Evolutionary conservation across 2,113 vertebrate genomes (phyloP).

Genomic region (Peromyscus californicus): DNA sequence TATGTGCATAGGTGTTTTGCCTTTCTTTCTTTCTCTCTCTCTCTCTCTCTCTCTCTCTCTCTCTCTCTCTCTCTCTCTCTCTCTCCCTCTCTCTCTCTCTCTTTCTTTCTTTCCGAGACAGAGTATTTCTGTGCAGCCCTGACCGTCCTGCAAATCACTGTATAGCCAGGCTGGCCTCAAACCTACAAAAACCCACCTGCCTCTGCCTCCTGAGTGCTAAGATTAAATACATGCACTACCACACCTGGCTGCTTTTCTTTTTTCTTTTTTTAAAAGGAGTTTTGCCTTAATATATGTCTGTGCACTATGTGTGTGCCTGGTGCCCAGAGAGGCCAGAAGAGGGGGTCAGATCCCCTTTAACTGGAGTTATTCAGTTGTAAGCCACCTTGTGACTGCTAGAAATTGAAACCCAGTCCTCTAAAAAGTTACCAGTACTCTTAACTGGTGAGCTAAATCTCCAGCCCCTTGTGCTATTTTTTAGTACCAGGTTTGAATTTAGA

Average conservation of each 20-base stretch:
- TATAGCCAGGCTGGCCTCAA: not conserved
- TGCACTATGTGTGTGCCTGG: not conserved
- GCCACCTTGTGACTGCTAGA: not conserved
- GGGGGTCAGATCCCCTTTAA: not conserved
- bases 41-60: too few relatives aligned
- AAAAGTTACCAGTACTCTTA: not conserved
- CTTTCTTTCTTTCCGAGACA: not conserved
- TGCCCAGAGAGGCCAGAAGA: not conserved
- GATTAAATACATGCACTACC: not conserved
- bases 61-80: too few relatives aligned
- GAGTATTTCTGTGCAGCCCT: not conserved
- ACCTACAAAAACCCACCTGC: not conserved
- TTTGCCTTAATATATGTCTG: not conserved
- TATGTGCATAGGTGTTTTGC: not conserved
- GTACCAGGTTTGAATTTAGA: not conserved
- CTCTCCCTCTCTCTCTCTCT: too few relatives aligned
- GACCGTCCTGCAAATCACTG: not conserved
- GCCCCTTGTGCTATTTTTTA: not conserved
- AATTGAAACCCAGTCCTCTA: not conserved
- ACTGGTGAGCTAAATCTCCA: not conserved
- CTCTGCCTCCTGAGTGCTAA: not conserved
- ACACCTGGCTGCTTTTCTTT: not conserved
- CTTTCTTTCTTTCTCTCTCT: not conserved
- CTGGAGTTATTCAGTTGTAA: not conserved
- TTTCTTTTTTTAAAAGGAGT: not conserved